Base-by-base conservation (phyloP, 2,113 vertebrate genomes). In the Neotoma lepida region DNA sequence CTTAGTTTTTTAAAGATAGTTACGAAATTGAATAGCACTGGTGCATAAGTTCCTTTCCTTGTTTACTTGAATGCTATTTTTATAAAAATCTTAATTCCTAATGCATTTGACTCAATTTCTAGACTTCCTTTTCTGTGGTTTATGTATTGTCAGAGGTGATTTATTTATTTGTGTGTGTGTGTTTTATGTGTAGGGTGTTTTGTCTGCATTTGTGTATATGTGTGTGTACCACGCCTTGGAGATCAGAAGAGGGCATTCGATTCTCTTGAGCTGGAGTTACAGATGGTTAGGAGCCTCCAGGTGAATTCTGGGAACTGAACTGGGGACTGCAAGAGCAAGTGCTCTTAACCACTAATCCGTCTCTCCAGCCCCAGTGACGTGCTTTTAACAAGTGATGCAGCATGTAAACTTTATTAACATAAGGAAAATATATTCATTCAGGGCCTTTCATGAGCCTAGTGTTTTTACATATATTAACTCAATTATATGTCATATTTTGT, bases 41-140 rank as follows among this genome's bases (percentile, higher is more conserved):
- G 64, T 78, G 15, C 24, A 33, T 94, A 73, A 56, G 70, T 94
- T 24, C 77, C 84, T 20, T 90, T 88, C 5, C 28, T 95, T n/a
- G 44, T 89, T 94, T 90, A 76, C 64, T 90, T 95, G 77, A 39
- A 81, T 96, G 64, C 39, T 14, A 35, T 70, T 17, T 64, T 88
- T 77, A 61, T 91, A 66, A 64, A 92, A 96, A 89, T 76, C 13
- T 68, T 35, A 87, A 94, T 80, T 94, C 9, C 2, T 92, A 17
- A 26, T 89, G 39, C 28, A 24, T 78, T 91, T 89, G 66, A 10
- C 0, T 94, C 39, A 70, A 14, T 92, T 94, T 95, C 26, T 93
- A 90, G 86, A 49, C 14, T 85, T 88, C 51, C 5, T 88, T 94
- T 89, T 89, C 6, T 91, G 13, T 49, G 33, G 0, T 35, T 91